phyloP scores from a whole-genome alignment of 2,797 vertebrate genomes.

The Leucoraja ocellata region DNA sequence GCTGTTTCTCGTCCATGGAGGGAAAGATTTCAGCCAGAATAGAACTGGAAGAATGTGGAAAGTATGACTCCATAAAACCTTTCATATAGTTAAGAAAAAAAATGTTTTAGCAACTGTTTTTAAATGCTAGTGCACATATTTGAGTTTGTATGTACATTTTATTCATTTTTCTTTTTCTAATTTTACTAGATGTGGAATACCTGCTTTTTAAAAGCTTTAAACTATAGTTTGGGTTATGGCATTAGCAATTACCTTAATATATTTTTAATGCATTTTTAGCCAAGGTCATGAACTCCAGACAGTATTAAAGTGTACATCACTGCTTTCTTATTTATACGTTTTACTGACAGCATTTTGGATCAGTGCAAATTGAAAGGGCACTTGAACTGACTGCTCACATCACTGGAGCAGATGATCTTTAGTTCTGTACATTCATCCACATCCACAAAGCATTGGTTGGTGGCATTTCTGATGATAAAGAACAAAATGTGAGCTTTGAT shows the following conservation, averaged over 20 bases:
- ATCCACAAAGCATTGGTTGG: background rate
- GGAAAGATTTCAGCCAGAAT: slow-evolving; percentile 1
- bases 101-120: slow-evolving; percentile 14
- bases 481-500: background rate
- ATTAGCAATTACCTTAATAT: background rate
- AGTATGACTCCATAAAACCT: slow-evolving; percentile 1
- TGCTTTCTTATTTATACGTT: background rate
- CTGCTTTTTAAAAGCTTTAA: background rate
- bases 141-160: background rate
- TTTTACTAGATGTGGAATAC: background rate
- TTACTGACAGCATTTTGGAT: background rate
- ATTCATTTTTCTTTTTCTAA: background rate
- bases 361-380: background rate
- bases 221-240: background rate
- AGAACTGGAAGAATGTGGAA: slow-evolving; percentile 22
- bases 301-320: background rate
- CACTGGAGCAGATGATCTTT: background rate
- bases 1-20: background rate
- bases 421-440: background rate
- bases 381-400: background rate
- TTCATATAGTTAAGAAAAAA: slow-evolving; percentile 5
- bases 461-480: background rate
- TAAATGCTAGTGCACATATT: background rate
- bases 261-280: background rate
- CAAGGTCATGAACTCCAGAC: background rate